phyloP scores from a whole-genome alignment of 1,140 invertebrate genomes.

The Pseudachorutes palmiensis region DNA sequence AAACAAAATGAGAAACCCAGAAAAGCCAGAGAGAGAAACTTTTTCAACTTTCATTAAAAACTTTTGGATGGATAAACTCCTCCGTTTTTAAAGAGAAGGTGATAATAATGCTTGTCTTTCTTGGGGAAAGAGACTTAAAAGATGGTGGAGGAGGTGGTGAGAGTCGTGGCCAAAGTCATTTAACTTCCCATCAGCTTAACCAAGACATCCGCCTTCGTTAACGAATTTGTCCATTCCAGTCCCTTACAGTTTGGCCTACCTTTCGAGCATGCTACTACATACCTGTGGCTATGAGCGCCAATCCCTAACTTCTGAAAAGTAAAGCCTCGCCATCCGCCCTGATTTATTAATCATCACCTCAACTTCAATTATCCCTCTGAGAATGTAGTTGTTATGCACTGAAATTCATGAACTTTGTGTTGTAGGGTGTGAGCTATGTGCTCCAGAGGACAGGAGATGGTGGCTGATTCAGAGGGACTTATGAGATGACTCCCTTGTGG shows the following conservation, averaged over 20 bases:
- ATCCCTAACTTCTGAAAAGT: not conserved
- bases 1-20: not conserved
- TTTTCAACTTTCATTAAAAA: slow-evolving; percentile 3
- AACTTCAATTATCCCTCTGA: not conserved
- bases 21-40: not conserved
- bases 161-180: not conserved
- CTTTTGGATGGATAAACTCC: not conserved
- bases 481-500: slow-evolving; percentile 6
- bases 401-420: not conserved
- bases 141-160: too few species aligned
- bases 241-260: too few species aligned
- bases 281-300: not conserved
- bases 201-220: not conserved
- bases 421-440: not conserved
- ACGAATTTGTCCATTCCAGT: not conserved
- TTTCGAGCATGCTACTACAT: not conserved
- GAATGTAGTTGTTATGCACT: not conserved
- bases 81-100: not conserved
- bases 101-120: not conserved
- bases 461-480: not conserved
- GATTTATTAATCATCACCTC: not conserved
- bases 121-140: not conserved
- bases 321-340: not conserved
- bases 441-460: not conserved
- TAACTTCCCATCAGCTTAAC: not conserved